Evolutionary conservation across 1,140 invertebrate genomes (phyloP), one percentile per base, ranked within the genome.

Genomic region (Meloidogyne exigua): DNA sequence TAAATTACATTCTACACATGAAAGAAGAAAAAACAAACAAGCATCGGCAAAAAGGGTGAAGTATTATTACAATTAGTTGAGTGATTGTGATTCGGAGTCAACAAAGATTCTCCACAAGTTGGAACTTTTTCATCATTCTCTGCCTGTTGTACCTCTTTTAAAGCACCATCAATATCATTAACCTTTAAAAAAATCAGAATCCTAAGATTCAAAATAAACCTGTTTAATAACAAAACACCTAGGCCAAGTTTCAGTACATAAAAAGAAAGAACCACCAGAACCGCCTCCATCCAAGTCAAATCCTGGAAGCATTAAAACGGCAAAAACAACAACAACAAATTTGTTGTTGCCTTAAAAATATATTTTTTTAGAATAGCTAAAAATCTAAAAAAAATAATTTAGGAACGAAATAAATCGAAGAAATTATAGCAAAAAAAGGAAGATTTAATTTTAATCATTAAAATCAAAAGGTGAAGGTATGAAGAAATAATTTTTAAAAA

Each of bases 171-270:
- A 12, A 79, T 25, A 28, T 80, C 78, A 49, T 66, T 79, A 12
- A 79, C 79, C 77, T 79, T 18, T 5, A 78, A 76, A 76, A 32
- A 72, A 63, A 26, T 71, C 57, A 70, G 11, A 39, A 26, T n/a
- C 2, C 57, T 25, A 3, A 57, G 4, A 0, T 26, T 62, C 18
- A 65, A 75, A 62, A 69, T 11, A 72, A 26, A 77, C 77, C 78
- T 79, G 77, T 36, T 79, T 79, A 65, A 79, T 79, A 10, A 78
- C 72, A 49, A 81, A 79, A 28, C 77, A 79, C 28, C 77, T 44
- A 32, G 77, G 77, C 44, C 79, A 79, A 23, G 75, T 78, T 49
- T 79, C 77, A 36, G 77, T 79, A 25, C 77, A 79, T 21, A 73
- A 36, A 36, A 73, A 73, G 28, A 73, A 73, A 26, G 72, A 25